These are phyloP conservation scores for Lathronympha strigana DNA, from an alignment of 2,888 invertebrate species.

Conservation along the genomic window DNA sequence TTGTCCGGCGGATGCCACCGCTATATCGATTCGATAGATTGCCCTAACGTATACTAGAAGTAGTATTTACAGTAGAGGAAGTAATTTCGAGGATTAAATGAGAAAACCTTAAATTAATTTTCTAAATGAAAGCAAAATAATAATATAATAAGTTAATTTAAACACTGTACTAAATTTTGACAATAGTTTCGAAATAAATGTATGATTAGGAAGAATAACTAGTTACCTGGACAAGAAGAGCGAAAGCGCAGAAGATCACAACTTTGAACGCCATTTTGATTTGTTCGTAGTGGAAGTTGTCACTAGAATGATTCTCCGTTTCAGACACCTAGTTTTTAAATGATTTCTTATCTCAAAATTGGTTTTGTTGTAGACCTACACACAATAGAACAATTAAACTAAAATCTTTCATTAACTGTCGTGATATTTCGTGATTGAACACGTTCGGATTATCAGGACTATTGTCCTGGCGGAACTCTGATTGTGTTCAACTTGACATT, in stretches of 20 bases:
- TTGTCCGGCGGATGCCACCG: too few species aligned
- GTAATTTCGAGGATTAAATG: too few species aligned
- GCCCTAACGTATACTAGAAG: too few species aligned
- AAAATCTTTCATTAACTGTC: background rate
- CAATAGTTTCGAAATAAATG: background rate
- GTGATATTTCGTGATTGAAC: background rate
- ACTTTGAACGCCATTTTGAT: slow-evolving; percentile 24
- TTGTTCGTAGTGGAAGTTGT: slow-evolving; percentile 5
- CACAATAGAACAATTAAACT: background rate
- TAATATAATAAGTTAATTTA: background rate
- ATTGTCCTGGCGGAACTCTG: too few species aligned
- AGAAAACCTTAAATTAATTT: too few species aligned
- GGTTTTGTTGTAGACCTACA: background rate
- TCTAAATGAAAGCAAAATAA: too few species aligned
- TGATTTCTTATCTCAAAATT: background rate
- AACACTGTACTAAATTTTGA: background rate
- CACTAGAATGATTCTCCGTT: slow-evolving; percentile 14
- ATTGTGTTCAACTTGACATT: too few species aligned
- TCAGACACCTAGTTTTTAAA: background rate
- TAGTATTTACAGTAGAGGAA: too few species aligned
- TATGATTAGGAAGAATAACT: background rate
- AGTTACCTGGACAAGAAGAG: slow-evolving; percentile 27
- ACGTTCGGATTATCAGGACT: background rate
- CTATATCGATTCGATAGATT: too few species aligned
- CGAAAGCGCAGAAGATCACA: slow-evolving; percentile 40